Evolutionary conservation across 2,113 vertebrate genomes (phyloP).

Genomic region (Menidia beryllina): DNA sequence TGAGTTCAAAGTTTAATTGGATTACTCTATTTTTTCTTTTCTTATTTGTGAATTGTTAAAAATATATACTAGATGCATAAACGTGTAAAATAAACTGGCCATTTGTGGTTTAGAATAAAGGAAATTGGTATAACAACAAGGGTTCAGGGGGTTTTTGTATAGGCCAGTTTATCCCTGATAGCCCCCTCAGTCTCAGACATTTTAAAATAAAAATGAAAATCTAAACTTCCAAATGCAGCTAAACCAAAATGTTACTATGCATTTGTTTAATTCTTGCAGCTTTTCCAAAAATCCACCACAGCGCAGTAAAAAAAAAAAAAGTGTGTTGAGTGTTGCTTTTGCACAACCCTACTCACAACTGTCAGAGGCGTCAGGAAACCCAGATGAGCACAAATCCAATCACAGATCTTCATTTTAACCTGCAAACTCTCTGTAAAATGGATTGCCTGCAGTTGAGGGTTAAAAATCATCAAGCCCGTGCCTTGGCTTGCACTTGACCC

Average conservation of each 20-base stretch:
- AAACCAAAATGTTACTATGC: too few species aligned
- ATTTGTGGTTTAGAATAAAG: background rate
- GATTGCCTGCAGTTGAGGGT: slow-evolving; percentile 10
- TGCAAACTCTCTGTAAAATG: background rate
- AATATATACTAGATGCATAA: too few species aligned
- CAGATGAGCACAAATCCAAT: slow-evolving; percentile 34
- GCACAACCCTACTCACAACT: background rate
- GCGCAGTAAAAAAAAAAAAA: slow-evolving; percentile 4
- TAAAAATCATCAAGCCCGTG: slow-evolving; percentile 38
- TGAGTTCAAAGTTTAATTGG: too few species aligned
- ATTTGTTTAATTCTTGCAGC: background rate
- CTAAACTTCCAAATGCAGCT: too few species aligned
- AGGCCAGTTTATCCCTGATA: background rate
- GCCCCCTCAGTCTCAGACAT: background rate
- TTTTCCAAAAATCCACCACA: background rate
- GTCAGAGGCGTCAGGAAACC: background rate
- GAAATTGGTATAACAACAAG: background rate
- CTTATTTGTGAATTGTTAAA: too few species aligned
- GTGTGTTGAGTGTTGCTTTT: background rate
- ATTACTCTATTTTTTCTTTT: too few species aligned
- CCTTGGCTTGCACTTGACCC: slow-evolving; percentile 9
- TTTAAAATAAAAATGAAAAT: too few species aligned
- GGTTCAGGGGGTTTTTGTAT: background rate
- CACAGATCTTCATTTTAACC: slow-evolving; percentile 16
- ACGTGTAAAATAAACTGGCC: too few species aligned